These are phyloP conservation scores for Parazoanthus swiftii DNA, from an alignment of 92 coral and sea anemone genomes.

Conservation along the genomic window DNA sequence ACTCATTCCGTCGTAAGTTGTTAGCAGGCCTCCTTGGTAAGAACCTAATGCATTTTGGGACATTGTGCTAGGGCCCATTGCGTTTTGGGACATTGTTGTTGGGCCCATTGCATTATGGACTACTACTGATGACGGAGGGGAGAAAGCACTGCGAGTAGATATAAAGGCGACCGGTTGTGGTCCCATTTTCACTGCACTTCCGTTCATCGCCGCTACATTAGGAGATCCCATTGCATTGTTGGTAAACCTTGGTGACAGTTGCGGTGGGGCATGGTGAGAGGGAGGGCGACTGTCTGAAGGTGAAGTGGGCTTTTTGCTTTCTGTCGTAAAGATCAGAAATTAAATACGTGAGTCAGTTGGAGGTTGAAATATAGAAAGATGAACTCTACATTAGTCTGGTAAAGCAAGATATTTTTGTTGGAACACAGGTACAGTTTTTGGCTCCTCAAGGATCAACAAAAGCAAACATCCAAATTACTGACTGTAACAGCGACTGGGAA, in stretches of 20 bases:
- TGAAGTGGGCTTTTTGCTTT: constrained; percentile 24
- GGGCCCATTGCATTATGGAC: constrained; percentile 12
- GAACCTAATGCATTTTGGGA: constrained; percentile 15
- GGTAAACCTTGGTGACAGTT: constrained; percentile 17
- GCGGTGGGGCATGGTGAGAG: constrained; percentile 20
- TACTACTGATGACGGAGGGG: constrained; percentile 14
- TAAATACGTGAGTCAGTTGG: not conserved
- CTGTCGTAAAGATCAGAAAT: not conserved
- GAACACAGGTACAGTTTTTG: no score
- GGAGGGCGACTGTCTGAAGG: constrained; percentile 13
- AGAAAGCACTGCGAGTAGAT: constrained; percentile 42
- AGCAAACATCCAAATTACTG: no score
- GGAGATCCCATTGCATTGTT: constrained; percentile 27
- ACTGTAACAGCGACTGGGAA: no score
- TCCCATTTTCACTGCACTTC: constrained; percentile 15
- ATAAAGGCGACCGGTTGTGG: constrained; percentile 28
- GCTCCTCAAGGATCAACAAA: no score
- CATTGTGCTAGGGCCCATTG: constrained; percentile 3
- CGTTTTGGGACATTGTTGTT: constrained; percentile 4
- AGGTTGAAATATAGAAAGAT: not conserved
- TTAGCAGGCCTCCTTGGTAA: constrained; percentile 21
- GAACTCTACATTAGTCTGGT: not conserved
- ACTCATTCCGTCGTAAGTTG: constrained; percentile 8
- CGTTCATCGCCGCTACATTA: not conserved
- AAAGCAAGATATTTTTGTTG: not conserved